A percentile compares a stretch with the other conserved stretches of the same genome.
These are phyloP conservation scores for Tachystola acroxantha DNA, from an alignment of 2,888 invertebrate genomes.

Conservation along the genomic window DNA sequence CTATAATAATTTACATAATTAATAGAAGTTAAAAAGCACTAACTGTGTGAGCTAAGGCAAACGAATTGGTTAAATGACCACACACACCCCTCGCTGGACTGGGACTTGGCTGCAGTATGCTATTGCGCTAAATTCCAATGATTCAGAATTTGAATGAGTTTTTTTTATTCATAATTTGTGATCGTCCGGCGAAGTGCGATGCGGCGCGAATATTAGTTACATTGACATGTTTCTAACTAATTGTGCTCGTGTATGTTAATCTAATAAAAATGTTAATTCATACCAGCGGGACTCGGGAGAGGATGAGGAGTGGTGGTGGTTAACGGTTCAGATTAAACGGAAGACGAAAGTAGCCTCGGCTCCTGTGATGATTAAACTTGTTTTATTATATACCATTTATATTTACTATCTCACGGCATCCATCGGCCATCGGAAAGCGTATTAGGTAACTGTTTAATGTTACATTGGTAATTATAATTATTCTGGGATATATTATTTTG, in stretches of 20 bases:
- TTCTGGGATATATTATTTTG: too few relatives aligned
- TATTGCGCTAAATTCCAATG: too few relatives aligned
- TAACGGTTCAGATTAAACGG: constrained; percentile 6
- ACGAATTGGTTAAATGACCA: constrained; percentile 1
- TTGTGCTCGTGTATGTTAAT: constrained; percentile 8
- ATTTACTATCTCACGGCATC: too few relatives aligned
- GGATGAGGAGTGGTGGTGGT: constrained; percentile 7
- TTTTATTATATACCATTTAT: too few relatives aligned
- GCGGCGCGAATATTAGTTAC: constrained; percentile 8
- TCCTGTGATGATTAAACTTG: constrained; percentile 15
- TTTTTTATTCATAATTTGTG: too few relatives aligned
- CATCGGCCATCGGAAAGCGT: too few relatives aligned
- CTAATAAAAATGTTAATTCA: constrained; percentile 8
- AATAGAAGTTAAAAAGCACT: constrained; percentile 7
- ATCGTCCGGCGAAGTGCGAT: constrained; percentile 1
- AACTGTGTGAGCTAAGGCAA: constrained; percentile 6
- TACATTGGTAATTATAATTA: too few relatives aligned
- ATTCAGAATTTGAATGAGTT: too few relatives aligned
- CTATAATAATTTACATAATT: constrained; percentile 1
- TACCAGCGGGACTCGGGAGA: constrained; percentile 9
- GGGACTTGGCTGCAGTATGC: background rate
- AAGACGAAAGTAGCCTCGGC: constrained; percentile 9
- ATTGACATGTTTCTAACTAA: constrained; percentile 4
- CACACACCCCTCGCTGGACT: background rate
- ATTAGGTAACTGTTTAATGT: too few relatives aligned